Percentiles rank a stretch among this genome's conserved stretches.
These are phyloP conservation scores for Cinara cedri DNA, from an alignment of 2,888 invertebrate species.

Conservation along the genomic window DNA sequence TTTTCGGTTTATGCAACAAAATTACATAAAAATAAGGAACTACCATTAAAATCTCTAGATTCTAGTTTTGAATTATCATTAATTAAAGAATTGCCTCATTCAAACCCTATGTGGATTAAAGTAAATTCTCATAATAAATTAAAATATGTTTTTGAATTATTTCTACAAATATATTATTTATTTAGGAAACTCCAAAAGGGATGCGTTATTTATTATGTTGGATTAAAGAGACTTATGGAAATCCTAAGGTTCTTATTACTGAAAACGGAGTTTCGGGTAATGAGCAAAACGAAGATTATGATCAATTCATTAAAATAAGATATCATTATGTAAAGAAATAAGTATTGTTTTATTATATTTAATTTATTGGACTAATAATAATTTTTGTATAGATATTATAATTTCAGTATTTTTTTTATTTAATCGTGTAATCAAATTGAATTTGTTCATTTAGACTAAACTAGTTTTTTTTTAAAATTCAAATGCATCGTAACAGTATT, in stretches of 20 bases:
- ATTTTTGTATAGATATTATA: too few relatives aligned
- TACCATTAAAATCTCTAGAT: constrained; percentile 28
- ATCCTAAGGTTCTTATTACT: constrained; percentile 61
- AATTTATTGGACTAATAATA: not conserved
- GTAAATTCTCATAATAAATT: not conserved
- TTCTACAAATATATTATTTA: not conserved
- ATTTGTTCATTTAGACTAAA: not conserved
- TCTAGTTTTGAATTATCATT: constrained; percentile 35
- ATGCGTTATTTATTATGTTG: constrained; percentile 64
- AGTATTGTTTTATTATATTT: constrained; percentile 43
- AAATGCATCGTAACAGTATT: not conserved
- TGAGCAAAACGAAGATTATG: constrained; percentile 61
- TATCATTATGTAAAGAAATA: constrained; percentile 36
- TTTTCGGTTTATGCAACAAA: constrained; percentile 62
- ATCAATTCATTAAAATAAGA: constrained; percentile 31
- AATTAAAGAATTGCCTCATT: constrained; percentile 22
- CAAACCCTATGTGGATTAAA: constrained; percentile 35
- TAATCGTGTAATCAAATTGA: too few relatives aligned
- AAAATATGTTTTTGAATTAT: not conserved
- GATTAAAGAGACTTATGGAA: constrained; percentile 62
- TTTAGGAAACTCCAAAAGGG: constrained; percentile 65
- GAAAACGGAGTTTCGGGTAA: constrained; percentile 64
- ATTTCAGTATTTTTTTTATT: too few relatives aligned
- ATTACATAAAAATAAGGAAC: not conserved
- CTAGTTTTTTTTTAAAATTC: not conserved